phyloP scores from a whole-genome alignment of 2,113 vertebrate genomes.

The Rafetus swinhoei region DNA sequence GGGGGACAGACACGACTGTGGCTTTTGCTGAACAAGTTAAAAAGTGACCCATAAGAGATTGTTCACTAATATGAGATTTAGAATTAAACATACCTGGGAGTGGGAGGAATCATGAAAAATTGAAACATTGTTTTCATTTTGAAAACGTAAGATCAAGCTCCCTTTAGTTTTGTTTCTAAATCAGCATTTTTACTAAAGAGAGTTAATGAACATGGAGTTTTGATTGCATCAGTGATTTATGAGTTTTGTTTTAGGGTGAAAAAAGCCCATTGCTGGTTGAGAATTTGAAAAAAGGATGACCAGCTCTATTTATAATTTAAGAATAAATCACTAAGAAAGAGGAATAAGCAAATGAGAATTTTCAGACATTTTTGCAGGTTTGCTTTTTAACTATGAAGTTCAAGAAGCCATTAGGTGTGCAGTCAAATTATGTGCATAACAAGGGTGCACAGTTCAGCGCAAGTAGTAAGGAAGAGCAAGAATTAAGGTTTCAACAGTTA shows the following conservation, averaged over 20 bases:
- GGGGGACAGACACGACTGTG: neutral
- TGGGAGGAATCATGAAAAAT: neutral
- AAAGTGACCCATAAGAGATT: neutral
- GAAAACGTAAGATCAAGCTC: neutral
- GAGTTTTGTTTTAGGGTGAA: neutral
- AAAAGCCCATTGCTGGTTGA: neutral
- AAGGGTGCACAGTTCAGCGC: neutral
- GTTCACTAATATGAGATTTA: neutral
- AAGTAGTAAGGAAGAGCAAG: neutral
- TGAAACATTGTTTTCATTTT: neutral
- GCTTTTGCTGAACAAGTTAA: neutral
- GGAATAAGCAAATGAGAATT: neutral
- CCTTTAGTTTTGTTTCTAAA: neutral
- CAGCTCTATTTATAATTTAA: neutral
- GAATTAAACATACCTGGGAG: neutral
- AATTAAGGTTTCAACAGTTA: neutral
- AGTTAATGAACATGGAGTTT: neutral
- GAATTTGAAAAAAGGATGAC: neutral
- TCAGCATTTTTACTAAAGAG: neutral
- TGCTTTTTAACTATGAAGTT: neutral
- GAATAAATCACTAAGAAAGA: neutral
- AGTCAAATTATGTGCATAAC: neutral
- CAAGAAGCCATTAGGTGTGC: neutral
- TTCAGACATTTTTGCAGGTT: neutral
- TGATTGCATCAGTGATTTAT: neutral